These are phyloP conservation scores for Papilio gigon DNA, from an alignment of 2,888 invertebrate species.

Conservation along the genomic window DNA sequence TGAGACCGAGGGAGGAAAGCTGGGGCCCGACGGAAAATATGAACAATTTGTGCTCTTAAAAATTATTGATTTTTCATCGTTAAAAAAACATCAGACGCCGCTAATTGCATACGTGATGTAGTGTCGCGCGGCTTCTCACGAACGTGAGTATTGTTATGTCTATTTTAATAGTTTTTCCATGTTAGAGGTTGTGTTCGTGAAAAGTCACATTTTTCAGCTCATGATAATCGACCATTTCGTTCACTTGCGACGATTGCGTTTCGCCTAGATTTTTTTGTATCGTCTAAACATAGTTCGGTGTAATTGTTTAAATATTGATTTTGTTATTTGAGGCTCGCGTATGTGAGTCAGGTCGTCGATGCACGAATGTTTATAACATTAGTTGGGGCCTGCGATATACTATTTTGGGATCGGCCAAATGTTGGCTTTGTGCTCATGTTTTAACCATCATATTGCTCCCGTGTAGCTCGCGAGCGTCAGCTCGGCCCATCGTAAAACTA, in stretches of 20 bases:
- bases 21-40: conserved; percentile 75
- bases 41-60: conserved; percentile 78
- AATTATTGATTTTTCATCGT: conserved; percentile 81
- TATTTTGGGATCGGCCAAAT: conserved; percentile 79
- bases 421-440: conserved; percentile 70
- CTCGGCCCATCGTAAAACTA: conserved; percentile 49
- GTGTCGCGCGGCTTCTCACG: conserved; percentile 55
- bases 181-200: conserved; percentile 65
- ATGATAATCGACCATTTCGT: conserved; percentile 69
- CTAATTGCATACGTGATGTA: conserved; percentile 74
- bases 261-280: conserved; percentile 42
- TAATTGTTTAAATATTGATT: conserved; percentile 76
- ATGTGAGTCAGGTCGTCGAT: conserved; percentile 62
- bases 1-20: conserved; percentile 66
- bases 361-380: conserved; percentile 77
- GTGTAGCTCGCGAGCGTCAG: conserved; percentile 49
- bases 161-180: conserved; percentile 68
- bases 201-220: conserved; percentile 75
- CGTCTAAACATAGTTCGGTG: conserved; percentile 52
- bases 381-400: conserved; percentile 76
- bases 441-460: conserved; percentile 59
- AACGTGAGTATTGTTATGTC: conserved; percentile 62
- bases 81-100: conserved; percentile 66
- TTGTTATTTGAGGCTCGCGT: conserved; percentile 59
- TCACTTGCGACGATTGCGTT: conserved; percentile 44